Evolutionary conservation across 2,888 invertebrate genomes (phyloP), one percentile per base, ranked within the genome.

Genomic region (Trichogramma dendrolimi): DNA sequence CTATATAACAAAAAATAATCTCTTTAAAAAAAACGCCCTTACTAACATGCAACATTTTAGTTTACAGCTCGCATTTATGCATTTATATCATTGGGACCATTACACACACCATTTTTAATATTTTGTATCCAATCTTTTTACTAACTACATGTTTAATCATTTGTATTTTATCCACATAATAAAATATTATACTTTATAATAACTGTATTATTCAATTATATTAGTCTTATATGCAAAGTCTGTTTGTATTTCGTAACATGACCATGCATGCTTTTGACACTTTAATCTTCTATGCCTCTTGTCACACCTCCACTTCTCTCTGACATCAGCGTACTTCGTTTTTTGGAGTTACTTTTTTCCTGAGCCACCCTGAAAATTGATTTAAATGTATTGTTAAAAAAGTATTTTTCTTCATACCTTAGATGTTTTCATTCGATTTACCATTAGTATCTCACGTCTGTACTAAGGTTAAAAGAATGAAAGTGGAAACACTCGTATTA

Each of bases 261-360:
- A 69, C 67, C 67, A 66, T 63, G 63, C 67, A 69, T 71, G 68
- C 67, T 66, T 69, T 70, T 70, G 67, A 71, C 66, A 71, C 65
- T 63, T 73, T 65, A 65, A 71, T 71, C 63, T 66, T 66, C 64
- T 27, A 27, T 27, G 50, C 64, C 63, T 59, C 62, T 63, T 43
- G 46, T 61, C 43, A 46, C 58, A 57, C 64, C 27, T 61, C 55
- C 61, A 56, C 58, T 60, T 59, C 58, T 58, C 55, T 58, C 60
- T 59, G 48, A 52, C 64, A 61, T 72, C 72, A 75, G 67, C 70
- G 75, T 66, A 72, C 69, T 65, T 73, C 75, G 66, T 72, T 73
- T 68, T 71, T 75, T 61, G 71, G 70, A 70, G 82, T 84, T 84
- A 84, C 82, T 83, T 84, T 74, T 83, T 82, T 79, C 81, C 81